phyloP scores from a whole-genome alignment of 2,888 invertebrate species.

The Agrochola litura region DNA sequence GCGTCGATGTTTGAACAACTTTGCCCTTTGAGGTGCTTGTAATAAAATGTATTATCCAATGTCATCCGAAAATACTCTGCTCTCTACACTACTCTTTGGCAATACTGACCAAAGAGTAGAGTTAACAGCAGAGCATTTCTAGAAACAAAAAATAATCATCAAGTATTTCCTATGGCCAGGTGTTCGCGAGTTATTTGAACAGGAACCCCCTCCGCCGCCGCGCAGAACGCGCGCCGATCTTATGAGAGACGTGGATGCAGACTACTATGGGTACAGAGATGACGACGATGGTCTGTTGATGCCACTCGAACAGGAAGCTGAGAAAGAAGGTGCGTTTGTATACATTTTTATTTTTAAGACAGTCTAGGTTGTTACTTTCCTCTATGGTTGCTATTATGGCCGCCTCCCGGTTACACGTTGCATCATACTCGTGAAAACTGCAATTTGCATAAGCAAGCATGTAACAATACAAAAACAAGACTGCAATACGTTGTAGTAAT shows the following conservation, averaged over 20 bases:
- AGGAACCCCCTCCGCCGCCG: slow-evolving; percentile 97
- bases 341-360: background rate
- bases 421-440: background rate
- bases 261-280: slow-evolving; percentile 99
- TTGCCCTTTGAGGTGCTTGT: no score
- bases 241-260: slow-evolving; percentile 99
- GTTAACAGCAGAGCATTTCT: background rate
- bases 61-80: background rate
- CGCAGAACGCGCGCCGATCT: slow-evolving; percentile 98
- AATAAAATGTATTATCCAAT: background rate
- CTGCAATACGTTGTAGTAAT: background rate
- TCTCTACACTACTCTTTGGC: background rate
- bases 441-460: background rate
- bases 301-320: slow-evolving; percentile 95
- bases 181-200: slow-evolving; percentile 99
- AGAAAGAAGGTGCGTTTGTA: slow-evolving; percentile 91
- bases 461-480: background rate
- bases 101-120: background rate
- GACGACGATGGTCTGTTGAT: slow-evolving; percentile 99
- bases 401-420: background rate
- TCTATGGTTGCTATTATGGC: background rate
- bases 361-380: no score
- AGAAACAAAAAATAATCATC: background rate
- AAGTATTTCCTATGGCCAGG: slow-evolving; percentile 85
- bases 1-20: background rate